Conservation (phyloP, 2,888 invertebrate genomes). For the Ectemnius continuus region DNA sequence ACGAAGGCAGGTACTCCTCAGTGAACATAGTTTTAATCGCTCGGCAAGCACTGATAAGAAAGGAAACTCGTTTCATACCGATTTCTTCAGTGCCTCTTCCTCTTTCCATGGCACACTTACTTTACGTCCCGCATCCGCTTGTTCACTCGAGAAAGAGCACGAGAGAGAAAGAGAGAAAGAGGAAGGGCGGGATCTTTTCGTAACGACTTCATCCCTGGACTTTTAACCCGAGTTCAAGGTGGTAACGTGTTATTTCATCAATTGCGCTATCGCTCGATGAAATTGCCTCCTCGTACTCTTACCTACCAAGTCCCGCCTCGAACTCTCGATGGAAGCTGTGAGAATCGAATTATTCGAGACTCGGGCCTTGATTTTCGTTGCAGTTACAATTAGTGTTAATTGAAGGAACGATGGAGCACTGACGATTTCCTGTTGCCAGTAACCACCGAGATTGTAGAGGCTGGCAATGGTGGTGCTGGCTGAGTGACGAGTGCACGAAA, state of each 20-base stretch:
- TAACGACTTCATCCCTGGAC: conserved; percentile 64
- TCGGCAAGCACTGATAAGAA: conserved; percentile 33
- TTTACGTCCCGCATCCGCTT: conserved; percentile 44
- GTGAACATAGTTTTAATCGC: conserved; percentile 22
- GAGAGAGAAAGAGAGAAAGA: neutral
- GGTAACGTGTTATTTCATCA: conserved; percentile 68
- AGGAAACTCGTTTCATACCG: conserved; percentile 43
- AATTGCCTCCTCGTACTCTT: conserved; percentile 48
- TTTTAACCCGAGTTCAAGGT: conserved; percentile 48
- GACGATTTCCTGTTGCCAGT: too few relatives aligned
- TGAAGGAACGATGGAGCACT: conserved; percentile 9
- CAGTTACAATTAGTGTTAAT: conserved; percentile 20
- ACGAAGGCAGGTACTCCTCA: neutral
- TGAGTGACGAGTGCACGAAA: conserved; percentile 15
- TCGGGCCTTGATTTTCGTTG: too few relatives aligned
- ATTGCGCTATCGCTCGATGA: conserved; percentile 26
- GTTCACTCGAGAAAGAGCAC: too few relatives aligned
- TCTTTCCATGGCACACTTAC: conserved; percentile 24
- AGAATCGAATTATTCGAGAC: too few relatives aligned
- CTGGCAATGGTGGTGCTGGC: too few relatives aligned
- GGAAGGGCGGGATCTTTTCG: conserved; percentile 39
- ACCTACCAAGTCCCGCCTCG: too few relatives aligned
- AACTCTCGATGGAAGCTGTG: too few relatives aligned
- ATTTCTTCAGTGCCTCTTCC: conserved; percentile 43
- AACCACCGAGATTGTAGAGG: conserved; percentile 3